phyloP scores from a whole-genome alignment of 2,797 vertebrate genomes.

The Austrolebias charrua region DNA sequence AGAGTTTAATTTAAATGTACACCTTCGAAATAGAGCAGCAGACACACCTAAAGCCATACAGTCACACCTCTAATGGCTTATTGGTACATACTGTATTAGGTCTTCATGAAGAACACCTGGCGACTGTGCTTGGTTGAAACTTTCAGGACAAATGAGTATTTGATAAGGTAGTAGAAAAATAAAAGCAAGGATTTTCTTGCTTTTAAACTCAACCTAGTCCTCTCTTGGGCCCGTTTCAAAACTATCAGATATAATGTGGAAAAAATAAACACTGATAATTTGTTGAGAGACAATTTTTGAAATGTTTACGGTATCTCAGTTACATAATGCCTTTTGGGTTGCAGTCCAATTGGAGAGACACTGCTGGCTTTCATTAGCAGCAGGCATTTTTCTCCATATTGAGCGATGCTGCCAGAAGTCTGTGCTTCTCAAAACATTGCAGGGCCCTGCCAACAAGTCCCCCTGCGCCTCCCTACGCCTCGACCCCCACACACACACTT shows the following conservation, averaged over 20 bases:
- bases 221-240: conserved; percentile 55
- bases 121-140: conserved; percentile 10
- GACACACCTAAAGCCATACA: conserved; percentile 25
- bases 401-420: conserved; percentile 75
- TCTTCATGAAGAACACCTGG: conserved; percentile 8
- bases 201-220: conserved; percentile 44
- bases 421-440: conserved; percentile 80
- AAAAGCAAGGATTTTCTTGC: conserved; percentile 50
- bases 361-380: conserved; percentile 81
- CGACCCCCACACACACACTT: conserved; percentile 4
- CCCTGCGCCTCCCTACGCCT: conserved; percentile 2
- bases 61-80: conserved; percentile 32
- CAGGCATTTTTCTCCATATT: conserved; percentile 76
- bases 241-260: conserved; percentile 71
- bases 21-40: conserved; percentile 37
- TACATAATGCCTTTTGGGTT: conserved; percentile 76
- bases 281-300: conserved; percentile 78
- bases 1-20: no score
- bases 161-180: conserved; percentile 56
- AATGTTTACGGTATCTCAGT: conserved; percentile 76
- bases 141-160: conserved; percentile 16
- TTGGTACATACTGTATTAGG: no score
- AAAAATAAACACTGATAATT: conserved; percentile 77
- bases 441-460: conserved; percentile 68
- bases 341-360: conserved; percentile 72